Evolutionary conservation across 92 coral and sea anemone genomes (phyloP), one percentile per base, ranked within the genome.

Genomic region (Desmophyllum pertusum): DNA sequence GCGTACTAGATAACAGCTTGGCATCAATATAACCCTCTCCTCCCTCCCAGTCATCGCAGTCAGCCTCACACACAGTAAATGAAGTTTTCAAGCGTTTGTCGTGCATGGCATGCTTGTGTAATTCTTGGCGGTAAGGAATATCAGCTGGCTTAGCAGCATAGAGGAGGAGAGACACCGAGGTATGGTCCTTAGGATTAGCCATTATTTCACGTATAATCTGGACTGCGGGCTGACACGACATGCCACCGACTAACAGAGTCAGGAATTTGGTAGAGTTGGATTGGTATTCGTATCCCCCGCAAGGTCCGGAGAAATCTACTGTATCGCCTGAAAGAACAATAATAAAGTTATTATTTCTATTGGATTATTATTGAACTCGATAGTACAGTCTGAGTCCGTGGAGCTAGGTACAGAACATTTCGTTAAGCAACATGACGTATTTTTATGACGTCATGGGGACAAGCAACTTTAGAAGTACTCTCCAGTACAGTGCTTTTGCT

Each of bases 201-300:
- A 55, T 38, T 55, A 85, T 84, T 75, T 89, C 93, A 50, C 93
- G 93, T 29, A 89, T 46, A 10, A 89, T 68, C 59, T 89, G 93
- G 21, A 89, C 76, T 15, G 80, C 84, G 0, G 93, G 87, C 63
- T 87, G 87, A 30, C 90, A 89, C 11, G 89, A 87, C 71, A 83
- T 68, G 19, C 87, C 93, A 39, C 90, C 81, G 59, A 79, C 79
- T 79, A 89, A 53, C 45, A 89, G 69, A 75, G 90, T 89, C 71
- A 89, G 75, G 76, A 85, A 55, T 53, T 81, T 79, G 25, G 79
- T 78, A 31, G 93, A 85, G 63, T 89, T 89, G 18, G 87, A 59
- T 21, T 53, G 57, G 64, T 89, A 89, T 75, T 89, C 93, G 74
- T 84, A 89, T 43, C 93, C 93, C 5, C 93, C 93, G 31, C 93